Evolutionary conservation across 2,113 vertebrate species (phyloP), one percentile per base, ranked within the genome.

Genomic region (Cygnus atratus): DNA sequence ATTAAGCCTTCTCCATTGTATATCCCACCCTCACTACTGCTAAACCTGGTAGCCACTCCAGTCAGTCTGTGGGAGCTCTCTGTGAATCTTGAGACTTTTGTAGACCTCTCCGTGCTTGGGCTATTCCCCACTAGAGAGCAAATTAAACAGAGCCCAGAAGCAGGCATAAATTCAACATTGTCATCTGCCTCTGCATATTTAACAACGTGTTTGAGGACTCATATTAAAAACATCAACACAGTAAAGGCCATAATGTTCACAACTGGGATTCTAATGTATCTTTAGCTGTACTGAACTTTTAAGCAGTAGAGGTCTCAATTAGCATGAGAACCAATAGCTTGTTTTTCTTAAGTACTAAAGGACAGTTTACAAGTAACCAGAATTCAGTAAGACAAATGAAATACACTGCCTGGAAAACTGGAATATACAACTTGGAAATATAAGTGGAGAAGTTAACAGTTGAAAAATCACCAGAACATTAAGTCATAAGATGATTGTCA

Each of bases 61-160:
- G 24, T 41, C 9, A 3, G 37, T 19, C 8, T 48, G 39, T 24
- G 10, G 0, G 1, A 0, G 4, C 59, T 76, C 16, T 20, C 31
- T 31, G 19, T 33, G 63, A 61, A 22, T 7, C 5, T 16, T 33
- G 22, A 20, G 22, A 31, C 8, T 33, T 55, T 44, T 43, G 21
- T 13, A 52, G 37, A 8, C 31, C 18, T 86, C 37, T 41, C 5
- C 41, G 9, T 25, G 10, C 37, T 57, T 61, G 20, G 8, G 17
- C 8, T 61, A 28, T 87, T 89, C 37, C 19, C 54, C 85, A 11
- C 2, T 24, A 55, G 25, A 7, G 43, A 77, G 10, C 2, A 3
- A 90, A 85, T 62, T 22, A 76, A 63, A 24, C 6, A 73, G 25
- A 81, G 2, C 7, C 80, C 24, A 63, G 28, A 71, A 87, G 25